Conservation (phyloP, 2,888 invertebrate genomes). For the Lissocephala sabroskyi region DNA sequence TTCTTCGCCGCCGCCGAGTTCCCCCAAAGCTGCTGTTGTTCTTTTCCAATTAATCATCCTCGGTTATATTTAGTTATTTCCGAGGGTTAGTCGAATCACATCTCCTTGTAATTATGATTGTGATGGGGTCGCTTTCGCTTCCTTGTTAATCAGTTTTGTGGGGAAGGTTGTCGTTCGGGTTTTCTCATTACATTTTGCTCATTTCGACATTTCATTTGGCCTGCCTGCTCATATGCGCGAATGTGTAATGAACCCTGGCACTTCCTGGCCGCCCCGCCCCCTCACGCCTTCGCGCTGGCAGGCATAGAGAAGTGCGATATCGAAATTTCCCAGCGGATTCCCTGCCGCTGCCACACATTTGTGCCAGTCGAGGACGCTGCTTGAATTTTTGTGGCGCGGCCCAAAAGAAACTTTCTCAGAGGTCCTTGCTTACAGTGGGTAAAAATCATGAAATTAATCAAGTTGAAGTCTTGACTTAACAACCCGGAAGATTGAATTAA, state of each 20-base stretch:
- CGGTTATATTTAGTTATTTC: no score
- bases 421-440: conserved; percentile 51
- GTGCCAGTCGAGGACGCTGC: conserved; percentile 37
- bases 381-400: conserved; percentile 2
- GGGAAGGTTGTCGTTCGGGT: conserved; percentile 15
- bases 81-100: no score
- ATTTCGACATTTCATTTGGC: conserved; percentile 48
- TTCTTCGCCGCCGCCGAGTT: no score
- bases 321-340: conserved; percentile 65
- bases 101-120: no score
- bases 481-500: conserved; percentile 65
- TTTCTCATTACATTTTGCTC: conserved; percentile 64
- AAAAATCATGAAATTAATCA: conserved; percentile 63
- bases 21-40: no score
- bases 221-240: conserved; percentile 5
- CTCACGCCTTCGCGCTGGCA: neutral
- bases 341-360: conserved; percentile 63
- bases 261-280: neutral
- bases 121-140: no score
- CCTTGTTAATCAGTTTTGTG: no score
- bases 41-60: no score
- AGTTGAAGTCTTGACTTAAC: conserved; percentile 58
- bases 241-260: conserved; percentile 58
- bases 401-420: conserved; percentile 2
- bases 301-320: conserved; percentile 51